These are phyloP conservation scores for Oscheius sp. DNA, from an alignment of 2,888 invertebrate genomes.

Conservation along the genomic window DNA sequence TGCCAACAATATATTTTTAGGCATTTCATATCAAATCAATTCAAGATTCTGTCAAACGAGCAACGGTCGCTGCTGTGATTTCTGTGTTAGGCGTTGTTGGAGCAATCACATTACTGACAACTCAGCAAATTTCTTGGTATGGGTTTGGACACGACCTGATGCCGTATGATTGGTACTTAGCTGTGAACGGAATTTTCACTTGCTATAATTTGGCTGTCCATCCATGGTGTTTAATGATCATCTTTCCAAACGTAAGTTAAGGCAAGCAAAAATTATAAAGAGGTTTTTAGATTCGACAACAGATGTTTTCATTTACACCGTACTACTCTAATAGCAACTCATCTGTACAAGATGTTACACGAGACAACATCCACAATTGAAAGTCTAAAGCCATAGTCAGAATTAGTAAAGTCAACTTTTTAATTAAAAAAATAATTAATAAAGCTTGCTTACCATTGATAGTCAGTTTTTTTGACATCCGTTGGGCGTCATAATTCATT, in stretches of 20 bases:
- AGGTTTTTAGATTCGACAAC: background rate
- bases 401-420: too few relatives aligned
- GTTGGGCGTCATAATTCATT: too few relatives aligned
- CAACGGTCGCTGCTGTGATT: background rate
- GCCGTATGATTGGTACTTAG: background rate
- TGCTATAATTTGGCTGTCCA: background rate
- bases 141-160: background rate
- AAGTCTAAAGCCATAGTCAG: too few relatives aligned
- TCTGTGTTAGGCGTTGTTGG: background rate
- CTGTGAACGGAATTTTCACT: background rate
- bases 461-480: too few relatives aligned
- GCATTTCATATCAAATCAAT: background rate
- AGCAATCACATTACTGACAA: background rate
- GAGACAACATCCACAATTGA: too few relatives aligned
- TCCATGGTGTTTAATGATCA: slow-evolving; percentile 6
- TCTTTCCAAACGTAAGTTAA: slow-evolving; percentile 1
- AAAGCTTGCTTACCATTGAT: too few relatives aligned
- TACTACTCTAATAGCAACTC: too few relatives aligned
- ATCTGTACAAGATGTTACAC: too few relatives aligned
- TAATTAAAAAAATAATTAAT: too few relatives aligned
- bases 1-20: too few relatives aligned
- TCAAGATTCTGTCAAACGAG: background rate
- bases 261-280: too few relatives aligned
- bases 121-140: background rate
- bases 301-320: slow-evolving; percentile 9